Base-by-base conservation (phyloP, 2,888 invertebrate species). In the Phyllotreta cruciferae region DNA sequence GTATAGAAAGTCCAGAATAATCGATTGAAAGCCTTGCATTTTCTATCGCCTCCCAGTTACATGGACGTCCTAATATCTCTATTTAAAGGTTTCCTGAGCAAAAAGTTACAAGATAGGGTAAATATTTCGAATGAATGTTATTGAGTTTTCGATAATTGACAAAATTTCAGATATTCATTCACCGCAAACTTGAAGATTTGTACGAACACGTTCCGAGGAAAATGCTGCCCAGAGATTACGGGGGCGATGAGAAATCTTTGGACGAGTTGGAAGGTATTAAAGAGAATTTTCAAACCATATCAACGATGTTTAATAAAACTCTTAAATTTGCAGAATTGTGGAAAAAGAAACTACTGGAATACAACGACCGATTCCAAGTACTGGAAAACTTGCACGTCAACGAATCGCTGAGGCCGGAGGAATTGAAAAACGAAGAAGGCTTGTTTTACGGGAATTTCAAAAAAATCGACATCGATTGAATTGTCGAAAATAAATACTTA, bases 1-100 rank as follows among this genome's bases (percentile, higher is more conserved):
- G 36, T 42, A 14, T 9, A 60, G 60, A 60, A 60, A 54, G 54
- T 60, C 9, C 53, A 54, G 11, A 60, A 37, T 35, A 53, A 11
- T 42, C 38, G 54, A 11, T n/a, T 60, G 36, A 54, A 53, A 24
- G 41, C n/a, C 4, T 5, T 60, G 5, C 54, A 60, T 44, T 44
- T 54, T 2, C 9, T 60, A 5, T 39, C 53, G 9, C 36, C 37
- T 5, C 60, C 60, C 36, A 11, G 11, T 8, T 60, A 60, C 34
- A 35, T 42, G n/a, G 54, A 60, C 9, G 13, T 13, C 1, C 13
- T 60, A 10, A 13, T 47, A 47, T 6, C 47, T 1, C 1, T 47
- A 6, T 13, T 24, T 6, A 47, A 47, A 24, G 34, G 8, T 14
- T 47, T 47, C 11, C n/a, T 47, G 9, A 13, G 14, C 14, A 47